These are phyloP conservation scores for Sylvia atricapilla DNA, from an alignment of 2,113 vertebrate species.

Conservation along the genomic window DNA sequence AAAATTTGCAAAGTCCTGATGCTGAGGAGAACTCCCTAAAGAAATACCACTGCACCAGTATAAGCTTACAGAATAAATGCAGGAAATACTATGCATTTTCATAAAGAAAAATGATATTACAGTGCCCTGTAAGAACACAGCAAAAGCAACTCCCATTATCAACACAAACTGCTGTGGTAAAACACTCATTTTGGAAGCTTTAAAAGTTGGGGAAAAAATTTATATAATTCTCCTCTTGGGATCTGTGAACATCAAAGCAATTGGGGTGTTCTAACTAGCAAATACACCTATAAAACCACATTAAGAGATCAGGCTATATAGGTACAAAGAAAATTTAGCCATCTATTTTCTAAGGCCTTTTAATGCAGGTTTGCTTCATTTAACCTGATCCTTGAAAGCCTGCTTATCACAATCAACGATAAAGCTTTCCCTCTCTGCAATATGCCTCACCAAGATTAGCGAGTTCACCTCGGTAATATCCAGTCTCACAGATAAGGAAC, in stretches of 20 bases:
- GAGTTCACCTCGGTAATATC: not conserved
- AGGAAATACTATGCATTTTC: not conserved
- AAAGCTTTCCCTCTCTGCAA: constrained; percentile 36
- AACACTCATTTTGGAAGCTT: not conserved
- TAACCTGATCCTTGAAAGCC: constrained; percentile 6
- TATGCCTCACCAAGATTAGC: not conserved
- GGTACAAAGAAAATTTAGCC: not conserved
- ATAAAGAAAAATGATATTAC: not conserved
- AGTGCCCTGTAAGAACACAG: not conserved
- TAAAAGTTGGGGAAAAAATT: not conserved
- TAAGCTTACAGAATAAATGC: not conserved
- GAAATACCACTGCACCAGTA: not conserved
- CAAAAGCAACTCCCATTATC: not conserved
- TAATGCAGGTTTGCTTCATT: not conserved
- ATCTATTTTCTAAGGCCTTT: not conserved
- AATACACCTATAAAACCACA: not conserved
- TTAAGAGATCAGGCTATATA: not conserved
- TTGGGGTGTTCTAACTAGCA: not conserved
- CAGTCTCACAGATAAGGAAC: constrained; percentile 2
- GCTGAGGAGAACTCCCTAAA: not conserved
- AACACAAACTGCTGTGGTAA: not conserved
- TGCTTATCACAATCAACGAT: not conserved
- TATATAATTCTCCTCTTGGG: not conserved
- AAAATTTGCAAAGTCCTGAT: not conserved
- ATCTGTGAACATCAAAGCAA: not conserved